phyloP scores from a whole-genome alignment of 2,113 vertebrate genomes.

The Nanorana parkeri region DNA sequence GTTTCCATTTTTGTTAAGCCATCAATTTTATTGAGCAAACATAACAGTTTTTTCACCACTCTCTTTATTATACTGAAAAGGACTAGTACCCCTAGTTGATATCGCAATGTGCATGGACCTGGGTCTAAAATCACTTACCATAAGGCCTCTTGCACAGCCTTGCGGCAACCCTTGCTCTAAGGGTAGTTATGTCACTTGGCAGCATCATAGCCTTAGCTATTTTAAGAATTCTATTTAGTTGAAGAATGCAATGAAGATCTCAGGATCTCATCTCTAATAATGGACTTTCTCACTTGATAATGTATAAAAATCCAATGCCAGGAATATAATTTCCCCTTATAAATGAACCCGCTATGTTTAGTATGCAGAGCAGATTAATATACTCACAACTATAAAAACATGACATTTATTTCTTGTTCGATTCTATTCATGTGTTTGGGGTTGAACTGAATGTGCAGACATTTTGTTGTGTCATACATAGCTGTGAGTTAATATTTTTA shows the following conservation, averaged over 20 bases:
- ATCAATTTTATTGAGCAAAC: too few relatives aligned
- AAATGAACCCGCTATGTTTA: neutral
- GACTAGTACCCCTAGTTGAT: too few relatives aligned
- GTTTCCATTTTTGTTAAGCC: too few relatives aligned
- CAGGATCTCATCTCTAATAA: slow-evolving; percentile 4
- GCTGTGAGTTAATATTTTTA: slow-evolving; percentile 34
- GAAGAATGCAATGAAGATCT: neutral
- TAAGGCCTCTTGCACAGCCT: too few relatives aligned
- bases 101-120: too few relatives aligned
- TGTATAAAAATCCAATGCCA: neutral
- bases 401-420: slow-evolving; percentile 8
- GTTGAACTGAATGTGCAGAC: slow-evolving; percentile 16
- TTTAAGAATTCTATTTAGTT: slow-evolving; percentile 18
- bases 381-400: neutral
- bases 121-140: too few relatives aligned
- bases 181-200: too few relatives aligned
- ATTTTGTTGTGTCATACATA: slow-evolving; percentile 4
- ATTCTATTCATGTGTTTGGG: slow-evolving; percentile 18
- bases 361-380: slow-evolving; percentile 4
- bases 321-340: neutral
- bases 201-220: too few relatives aligned
- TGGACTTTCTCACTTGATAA: neutral
- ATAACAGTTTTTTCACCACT: too few relatives aligned
- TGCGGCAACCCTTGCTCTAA: too few relatives aligned
- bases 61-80: too few relatives aligned